These are phyloP conservation scores for Neotoxoptera formosana DNA, from an alignment of 1,140 invertebrate species.

Conservation along the genomic window DNA sequence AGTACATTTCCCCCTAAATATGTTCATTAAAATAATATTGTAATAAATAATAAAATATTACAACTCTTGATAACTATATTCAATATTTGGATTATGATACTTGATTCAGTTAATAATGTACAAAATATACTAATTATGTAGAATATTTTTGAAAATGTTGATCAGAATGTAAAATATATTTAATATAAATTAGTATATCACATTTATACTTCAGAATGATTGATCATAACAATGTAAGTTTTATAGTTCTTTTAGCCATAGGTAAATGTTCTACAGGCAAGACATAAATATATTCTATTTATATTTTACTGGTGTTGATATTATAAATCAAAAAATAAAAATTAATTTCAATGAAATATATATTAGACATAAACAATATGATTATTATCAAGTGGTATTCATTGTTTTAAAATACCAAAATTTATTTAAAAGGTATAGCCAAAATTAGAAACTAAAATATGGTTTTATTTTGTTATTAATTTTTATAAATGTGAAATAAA, in stretches of 20 bases:
- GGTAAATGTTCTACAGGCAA: slow-evolving; percentile 34
- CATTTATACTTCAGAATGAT: slow-evolving; percentile 28
- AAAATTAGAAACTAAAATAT: slow-evolving; percentile 24
- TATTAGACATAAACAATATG: background rate
- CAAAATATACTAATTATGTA: background rate
- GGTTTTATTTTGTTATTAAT: slow-evolving; percentile 15
- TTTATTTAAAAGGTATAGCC: background rate
- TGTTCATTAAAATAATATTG: background rate
- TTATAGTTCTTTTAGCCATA: slow-evolving; percentile 10
- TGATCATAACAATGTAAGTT: background rate
- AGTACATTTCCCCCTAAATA: background rate
- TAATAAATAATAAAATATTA: slow-evolving; percentile 17
- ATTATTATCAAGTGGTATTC: background rate
- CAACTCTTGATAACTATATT: background rate
- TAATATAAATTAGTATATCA: slow-evolving; percentile 33
- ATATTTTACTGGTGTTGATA: slow-evolving; percentile 20
- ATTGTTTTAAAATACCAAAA: background rate
- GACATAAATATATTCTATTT: slow-evolving; percentile 20
- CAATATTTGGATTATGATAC: slow-evolving; percentile 20
- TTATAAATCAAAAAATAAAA: slow-evolving; percentile 42
- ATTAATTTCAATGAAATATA: slow-evolving; percentile 12
- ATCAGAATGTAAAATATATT: slow-evolving; percentile 16
- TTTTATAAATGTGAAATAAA: slow-evolving; percentile 47
- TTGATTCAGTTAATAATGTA: slow-evolving; percentile 28
- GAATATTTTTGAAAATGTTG: slow-evolving; percentile 23